phyloP scores from a whole-genome alignment of 2,888 invertebrate genomes.

The Dromius quadrimaculatus region DNA sequence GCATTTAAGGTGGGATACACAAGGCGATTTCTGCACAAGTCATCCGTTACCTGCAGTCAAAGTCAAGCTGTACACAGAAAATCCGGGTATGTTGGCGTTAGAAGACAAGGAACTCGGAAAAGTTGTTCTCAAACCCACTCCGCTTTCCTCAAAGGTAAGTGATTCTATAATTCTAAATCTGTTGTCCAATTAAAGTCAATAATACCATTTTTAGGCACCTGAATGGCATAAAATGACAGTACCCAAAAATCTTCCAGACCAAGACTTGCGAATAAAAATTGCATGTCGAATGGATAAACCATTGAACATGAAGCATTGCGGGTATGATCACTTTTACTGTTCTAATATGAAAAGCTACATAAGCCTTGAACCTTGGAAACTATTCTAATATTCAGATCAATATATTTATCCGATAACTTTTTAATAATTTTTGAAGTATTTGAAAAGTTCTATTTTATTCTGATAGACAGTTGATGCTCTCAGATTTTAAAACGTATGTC shows the following conservation, averaged over 20 bases:
- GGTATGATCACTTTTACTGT: slow-evolving; percentile 68
- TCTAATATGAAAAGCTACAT: too few relatives aligned
- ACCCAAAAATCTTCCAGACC: slow-evolving; percentile 94
- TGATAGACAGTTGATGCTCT: neutral
- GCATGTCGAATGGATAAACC: slow-evolving; percentile 99
- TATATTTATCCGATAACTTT: neutral
- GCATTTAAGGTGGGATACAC: slow-evolving; percentile 93
- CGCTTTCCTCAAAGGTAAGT: slow-evolving; percentile 84
- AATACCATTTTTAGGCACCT: slow-evolving; percentile 76
- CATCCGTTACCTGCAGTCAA: slow-evolving; percentile 97
- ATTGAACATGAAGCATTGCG: slow-evolving; percentile 99
- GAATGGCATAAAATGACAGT: slow-evolving; percentile 99
- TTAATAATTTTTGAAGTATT: neutral
- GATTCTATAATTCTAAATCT: neutral
- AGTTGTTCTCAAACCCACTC: slow-evolving; percentile 88
- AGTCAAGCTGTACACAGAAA: slow-evolving; percentile 97
- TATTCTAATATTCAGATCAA: neutral
- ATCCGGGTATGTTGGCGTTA: slow-evolving; percentile 95
- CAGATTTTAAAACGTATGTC: too few relatives aligned
- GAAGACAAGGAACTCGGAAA: slow-evolving; percentile 99
- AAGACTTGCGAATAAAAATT: slow-evolving; percentile 96
- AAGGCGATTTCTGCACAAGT: slow-evolving; percentile 98
- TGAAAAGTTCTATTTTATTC: neutral
- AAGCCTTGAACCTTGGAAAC: neutral
- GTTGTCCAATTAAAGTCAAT: neutral